These are phyloP conservation scores for Eupithecia vulgata DNA, from an alignment of 2,888 invertebrate genomes.

Conservation along the genomic window DNA sequence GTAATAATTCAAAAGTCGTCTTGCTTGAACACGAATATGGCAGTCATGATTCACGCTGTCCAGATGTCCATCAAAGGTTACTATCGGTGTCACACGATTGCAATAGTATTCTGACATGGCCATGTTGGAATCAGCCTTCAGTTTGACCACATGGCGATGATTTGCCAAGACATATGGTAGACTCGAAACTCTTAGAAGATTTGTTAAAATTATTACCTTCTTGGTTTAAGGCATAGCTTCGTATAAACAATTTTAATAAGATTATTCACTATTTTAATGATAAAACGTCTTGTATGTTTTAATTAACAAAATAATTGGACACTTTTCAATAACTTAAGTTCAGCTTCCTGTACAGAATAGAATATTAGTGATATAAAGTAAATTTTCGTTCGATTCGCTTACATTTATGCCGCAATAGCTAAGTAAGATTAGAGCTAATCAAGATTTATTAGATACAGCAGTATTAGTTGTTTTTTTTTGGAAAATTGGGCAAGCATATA, in stretches of 20 bases:
- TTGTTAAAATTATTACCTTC: not conserved
- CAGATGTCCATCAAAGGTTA: conserved; percentile 30
- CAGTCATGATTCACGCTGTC: conserved; percentile 24
- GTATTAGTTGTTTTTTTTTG: too few relatives aligned
- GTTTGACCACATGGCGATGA: conserved; percentile 30
- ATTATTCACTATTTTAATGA: not conserved
- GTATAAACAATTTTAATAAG: not conserved
- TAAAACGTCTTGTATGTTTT: too few relatives aligned
- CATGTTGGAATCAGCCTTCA: conserved; percentile 29
- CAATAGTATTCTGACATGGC: conserved; percentile 30
- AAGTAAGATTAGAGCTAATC: too few relatives aligned
- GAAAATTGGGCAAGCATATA: too few relatives aligned
- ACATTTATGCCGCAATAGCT: not conserved
- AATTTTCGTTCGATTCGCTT: not conserved
- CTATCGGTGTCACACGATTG: conserved; percentile 30
- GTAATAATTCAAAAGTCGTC: not conserved
- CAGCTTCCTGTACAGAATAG: too few relatives aligned
- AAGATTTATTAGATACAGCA: too few relatives aligned
- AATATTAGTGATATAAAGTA: too few relatives aligned
- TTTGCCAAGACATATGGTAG: conserved; percentile 18
- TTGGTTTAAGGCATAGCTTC: not conserved
- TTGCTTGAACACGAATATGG: conserved; percentile 1
- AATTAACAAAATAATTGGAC: too few relatives aligned
- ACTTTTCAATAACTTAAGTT: too few relatives aligned
- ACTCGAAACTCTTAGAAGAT: conserved; percentile 6